Evolutionary conservation across 2,113 vertebrate genomes (phyloP).

Genomic region (Tachysurus fulvidraco): DNA sequence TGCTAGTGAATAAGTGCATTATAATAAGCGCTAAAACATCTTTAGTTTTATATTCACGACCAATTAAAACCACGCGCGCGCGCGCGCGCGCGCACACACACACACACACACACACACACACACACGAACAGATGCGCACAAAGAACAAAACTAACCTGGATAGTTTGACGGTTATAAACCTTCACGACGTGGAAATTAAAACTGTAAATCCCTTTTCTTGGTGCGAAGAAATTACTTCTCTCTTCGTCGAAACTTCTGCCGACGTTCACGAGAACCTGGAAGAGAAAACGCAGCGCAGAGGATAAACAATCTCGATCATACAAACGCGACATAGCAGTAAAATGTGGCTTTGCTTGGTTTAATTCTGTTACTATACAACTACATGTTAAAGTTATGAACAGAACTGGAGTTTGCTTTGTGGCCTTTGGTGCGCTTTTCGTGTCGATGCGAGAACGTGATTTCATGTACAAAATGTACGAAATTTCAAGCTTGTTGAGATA

Average conservation of each 20-base stretch:
- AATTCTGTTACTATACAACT: not conserved
- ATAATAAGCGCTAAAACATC: not conserved
- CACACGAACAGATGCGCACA: not conserved
- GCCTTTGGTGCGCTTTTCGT: no score
- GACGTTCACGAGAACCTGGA: constrained; percentile 91
- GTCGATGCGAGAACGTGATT: not conserved
- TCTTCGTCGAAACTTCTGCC: constrained; percentile 94
- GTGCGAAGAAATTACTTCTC: constrained; percentile 92
- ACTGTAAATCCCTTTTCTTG: constrained; percentile 98
- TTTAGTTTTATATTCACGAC: not conserved
- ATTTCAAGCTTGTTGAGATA: not conserved
- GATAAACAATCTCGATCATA: not conserved
- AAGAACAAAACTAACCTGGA: constrained; percentile 82
- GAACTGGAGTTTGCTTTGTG: not conserved
- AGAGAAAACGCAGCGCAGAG: constrained; percentile 37
- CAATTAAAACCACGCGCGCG: not conserved
- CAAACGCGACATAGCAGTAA: not conserved
- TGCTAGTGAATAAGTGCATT: not conserved
- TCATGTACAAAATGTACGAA: not conserved
- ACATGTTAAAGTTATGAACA: not conserved
- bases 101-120: not conserved
- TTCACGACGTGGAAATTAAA: constrained; percentile 99
- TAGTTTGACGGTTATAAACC: constrained; percentile 98
- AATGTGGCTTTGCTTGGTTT: not conserved
- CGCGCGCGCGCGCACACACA: not conserved